Evolutionary conservation across 1,140 invertebrate genomes (phyloP), one percentile per base, ranked within the genome.

Genomic region (Drosophila prosaltans): DNA sequence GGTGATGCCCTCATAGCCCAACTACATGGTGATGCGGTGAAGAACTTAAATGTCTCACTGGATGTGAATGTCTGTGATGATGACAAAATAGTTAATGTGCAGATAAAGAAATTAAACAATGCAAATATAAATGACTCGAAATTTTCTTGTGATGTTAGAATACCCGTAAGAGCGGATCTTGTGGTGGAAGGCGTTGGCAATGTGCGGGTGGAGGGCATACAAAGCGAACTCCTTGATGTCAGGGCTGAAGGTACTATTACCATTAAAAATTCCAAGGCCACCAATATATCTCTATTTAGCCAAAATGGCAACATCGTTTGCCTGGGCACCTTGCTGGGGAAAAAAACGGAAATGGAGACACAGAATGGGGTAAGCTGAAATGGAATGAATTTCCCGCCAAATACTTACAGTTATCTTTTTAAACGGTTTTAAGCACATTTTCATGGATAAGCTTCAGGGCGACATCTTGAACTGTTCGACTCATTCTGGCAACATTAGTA

Each of bases 381-480:
- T 24, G 4, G 0, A 40, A 5, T 3, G 1, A 0, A 9, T 24
- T 3, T 36, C 6, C 32, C 32, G 3, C 32, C 32, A 0, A 28
- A 3, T 21, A 0, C 2, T 30, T 40, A 36, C 3, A 4, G 39
- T 11, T 51, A 3, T 32, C n/a, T 63, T 6, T 7, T 1, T 16
- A 16, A 16, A 28, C 9, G 21, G 9, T 51, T 58, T 5, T 0
- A 51, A 92, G 91, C 74, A 80, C 54, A 91, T 92, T 60, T 45
- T 16, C 10, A 36, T 92, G 36, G 80, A 90, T 24, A 92, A 92
- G 54, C 58, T 91, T n/a, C 88, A 91, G 43, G 91, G 91, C 10
- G 82, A 92, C 55, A 70, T 30, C 30, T 36, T 92, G 5, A 74
- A 54, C 0, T 91, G 85, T 48, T 72, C 69, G 16, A 91, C 91